phyloP scores from a whole-genome alignment of 2,888 invertebrate species.

The Ormyrus rosae region DNA sequence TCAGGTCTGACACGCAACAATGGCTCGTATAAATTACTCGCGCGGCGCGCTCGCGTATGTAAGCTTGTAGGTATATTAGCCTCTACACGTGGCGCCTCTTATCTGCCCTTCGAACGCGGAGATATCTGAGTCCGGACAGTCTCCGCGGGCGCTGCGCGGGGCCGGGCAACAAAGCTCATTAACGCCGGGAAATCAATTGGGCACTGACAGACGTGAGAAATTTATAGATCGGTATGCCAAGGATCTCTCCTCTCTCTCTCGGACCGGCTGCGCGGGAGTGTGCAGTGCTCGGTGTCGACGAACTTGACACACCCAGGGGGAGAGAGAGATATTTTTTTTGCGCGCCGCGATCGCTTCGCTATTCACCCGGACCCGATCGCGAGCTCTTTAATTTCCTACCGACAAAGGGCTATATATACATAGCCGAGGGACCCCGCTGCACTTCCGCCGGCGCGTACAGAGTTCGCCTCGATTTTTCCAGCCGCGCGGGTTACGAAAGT shows the following conservation, averaged over 20 bases:
- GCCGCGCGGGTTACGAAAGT: too few species aligned
- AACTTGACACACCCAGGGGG: constrained; percentile 42
- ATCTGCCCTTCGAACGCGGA: neutral
- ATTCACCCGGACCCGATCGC: neutral
- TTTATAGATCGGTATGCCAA: constrained; percentile 40
- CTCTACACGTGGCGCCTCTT: neutral
- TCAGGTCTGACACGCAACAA: constrained; percentile 6
- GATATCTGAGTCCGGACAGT: too few species aligned
- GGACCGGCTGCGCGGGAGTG: neutral
- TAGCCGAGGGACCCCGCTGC: too few species aligned
- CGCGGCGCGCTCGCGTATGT: too few species aligned
- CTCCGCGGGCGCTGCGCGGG: too few species aligned
- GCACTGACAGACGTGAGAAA: constrained; percentile 42
- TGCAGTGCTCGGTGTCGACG: neutral
- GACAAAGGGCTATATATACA: too few species aligned
- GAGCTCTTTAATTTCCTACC: neutral
- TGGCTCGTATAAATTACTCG: neutral
- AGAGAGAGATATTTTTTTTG: neutral
- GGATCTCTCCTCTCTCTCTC: constrained; percentile 9
- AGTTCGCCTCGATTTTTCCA: too few species aligned
- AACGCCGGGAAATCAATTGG: constrained; percentile 26
- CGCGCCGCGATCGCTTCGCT: neutral
- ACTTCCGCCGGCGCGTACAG: too few species aligned
- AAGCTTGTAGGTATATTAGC: neutral
- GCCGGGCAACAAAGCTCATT: too few species aligned